phyloP scores from a whole-genome alignment of 1,140 invertebrate species.

The Sarcophaga peregrina region DNA sequence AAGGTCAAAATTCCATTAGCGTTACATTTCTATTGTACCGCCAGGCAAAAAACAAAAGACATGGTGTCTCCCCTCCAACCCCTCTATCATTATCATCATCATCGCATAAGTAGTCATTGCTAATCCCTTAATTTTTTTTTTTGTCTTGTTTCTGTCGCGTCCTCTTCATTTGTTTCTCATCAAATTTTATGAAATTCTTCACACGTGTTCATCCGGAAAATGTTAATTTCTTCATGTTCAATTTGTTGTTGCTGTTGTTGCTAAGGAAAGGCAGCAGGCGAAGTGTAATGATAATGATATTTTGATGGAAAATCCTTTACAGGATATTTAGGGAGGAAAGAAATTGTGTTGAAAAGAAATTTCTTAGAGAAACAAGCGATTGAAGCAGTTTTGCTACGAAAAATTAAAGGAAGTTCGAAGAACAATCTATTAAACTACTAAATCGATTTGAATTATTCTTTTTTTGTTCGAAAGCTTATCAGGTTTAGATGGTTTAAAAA shows the following conservation, averaged over 20 bases:
- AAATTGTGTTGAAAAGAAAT: no score
- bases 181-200: constrained; percentile 31
- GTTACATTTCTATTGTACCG: background rate
- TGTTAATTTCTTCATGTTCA: constrained; percentile 23
- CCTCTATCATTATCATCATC: background rate
- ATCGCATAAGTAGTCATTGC: background rate
- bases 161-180: background rate
- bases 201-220: constrained; percentile 38
- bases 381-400: no score
- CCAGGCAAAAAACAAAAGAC: background rate
- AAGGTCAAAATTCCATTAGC: constrained; percentile 36
- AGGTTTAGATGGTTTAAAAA: no score
- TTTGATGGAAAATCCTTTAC: no score
- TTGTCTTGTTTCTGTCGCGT: background rate
- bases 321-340: no score
- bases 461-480: no score
- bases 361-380: no score
- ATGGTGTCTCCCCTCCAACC: background rate
- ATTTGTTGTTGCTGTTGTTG: background rate
- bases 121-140: constrained; percentile 31
- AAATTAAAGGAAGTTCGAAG: no score
- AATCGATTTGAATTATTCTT: no score
- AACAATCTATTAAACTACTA: no score
- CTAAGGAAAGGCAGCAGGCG: background rate
- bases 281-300: no score